Conservation (phyloP, 2,113 vertebrate species). For the Erinaceus europaeus region DNA sequence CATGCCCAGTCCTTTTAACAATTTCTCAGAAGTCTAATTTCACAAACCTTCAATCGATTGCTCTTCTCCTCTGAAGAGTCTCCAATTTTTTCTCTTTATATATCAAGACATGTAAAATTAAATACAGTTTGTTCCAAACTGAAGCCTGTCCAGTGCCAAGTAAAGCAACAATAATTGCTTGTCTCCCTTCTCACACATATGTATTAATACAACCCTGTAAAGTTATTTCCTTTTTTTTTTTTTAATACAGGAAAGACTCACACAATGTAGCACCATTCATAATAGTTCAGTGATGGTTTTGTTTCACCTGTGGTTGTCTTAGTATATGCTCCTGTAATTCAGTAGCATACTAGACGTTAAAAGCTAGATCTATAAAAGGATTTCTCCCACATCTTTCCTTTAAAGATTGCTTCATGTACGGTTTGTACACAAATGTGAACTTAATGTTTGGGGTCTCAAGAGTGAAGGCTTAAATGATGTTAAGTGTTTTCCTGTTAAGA, state of each 20-base stretch:
- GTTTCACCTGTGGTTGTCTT: neutral
- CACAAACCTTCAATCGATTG: conserved; percentile 52
- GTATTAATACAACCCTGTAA: conserved; percentile 5
- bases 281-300: neutral
- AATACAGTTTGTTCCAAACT: conserved; percentile 42
- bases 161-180: conserved; percentile 42
- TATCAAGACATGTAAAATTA: conserved; percentile 36
- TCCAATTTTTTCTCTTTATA: conserved; percentile 44
- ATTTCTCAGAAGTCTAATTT: conserved; percentile 40
- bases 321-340: neutral
- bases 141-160: conserved; percentile 52
- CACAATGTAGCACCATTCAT: neutral
- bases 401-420: neutral
- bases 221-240: neutral
- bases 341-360: neutral
- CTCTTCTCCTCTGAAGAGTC: conserved; percentile 48
- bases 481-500: neutral
- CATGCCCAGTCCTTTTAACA: conserved; percentile 40
- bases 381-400: conserved; percentile 2
- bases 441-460: neutral
- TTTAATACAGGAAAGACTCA: conserved; percentile 9
- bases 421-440: neutral
- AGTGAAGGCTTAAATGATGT: neutral
- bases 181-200: neutral
- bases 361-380: neutral